Percentiles rank a stretch among this genome's conserved stretches.
Conservation (phyloP, 2,797 vertebrate genomes). For the Chloroceryle amazona region DNA sequence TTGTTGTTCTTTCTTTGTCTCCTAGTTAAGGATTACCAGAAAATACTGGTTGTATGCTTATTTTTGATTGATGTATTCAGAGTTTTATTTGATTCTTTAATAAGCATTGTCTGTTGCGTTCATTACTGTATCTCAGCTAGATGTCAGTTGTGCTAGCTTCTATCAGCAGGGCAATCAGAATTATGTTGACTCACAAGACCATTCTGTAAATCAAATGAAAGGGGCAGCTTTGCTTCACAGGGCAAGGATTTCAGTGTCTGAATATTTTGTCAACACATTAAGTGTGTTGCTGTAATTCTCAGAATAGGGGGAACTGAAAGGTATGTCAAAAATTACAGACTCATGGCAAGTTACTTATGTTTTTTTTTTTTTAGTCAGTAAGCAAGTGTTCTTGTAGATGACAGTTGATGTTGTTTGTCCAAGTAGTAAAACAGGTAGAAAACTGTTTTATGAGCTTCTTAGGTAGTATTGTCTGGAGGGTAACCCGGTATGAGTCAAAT, state of each 20-base stretch:
- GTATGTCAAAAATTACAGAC: neutral
- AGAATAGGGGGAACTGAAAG: neutral
- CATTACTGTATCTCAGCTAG: neutral
- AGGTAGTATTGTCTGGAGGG: neutral
- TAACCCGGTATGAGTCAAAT: neutral
- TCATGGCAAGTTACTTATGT: neutral
- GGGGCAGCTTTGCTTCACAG: neutral
- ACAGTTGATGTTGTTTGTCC: neutral
- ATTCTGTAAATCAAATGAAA: slow-evolving; percentile 33
- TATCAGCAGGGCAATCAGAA: neutral
- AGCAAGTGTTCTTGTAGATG: neutral
- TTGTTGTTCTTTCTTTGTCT: neutral
- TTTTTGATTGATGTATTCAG: neutral
- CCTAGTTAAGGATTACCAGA: neutral
- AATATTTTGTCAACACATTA: neutral
- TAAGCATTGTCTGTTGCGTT: neutral
- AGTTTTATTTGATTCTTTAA: slow-evolving; percentile 8
- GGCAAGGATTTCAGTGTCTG: neutral
- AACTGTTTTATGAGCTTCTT: neutral
- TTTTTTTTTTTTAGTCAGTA: neutral
- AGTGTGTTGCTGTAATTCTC: neutral
- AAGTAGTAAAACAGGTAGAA: neutral
- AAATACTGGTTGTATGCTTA: neutral
- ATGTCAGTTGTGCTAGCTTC: neutral
- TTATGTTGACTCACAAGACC: slow-evolving; percentile 1